These are phyloP conservation scores for Eristalinus sepulchralis DNA, from an alignment of 2,888 invertebrate species.

Conservation along the genomic window DNA sequence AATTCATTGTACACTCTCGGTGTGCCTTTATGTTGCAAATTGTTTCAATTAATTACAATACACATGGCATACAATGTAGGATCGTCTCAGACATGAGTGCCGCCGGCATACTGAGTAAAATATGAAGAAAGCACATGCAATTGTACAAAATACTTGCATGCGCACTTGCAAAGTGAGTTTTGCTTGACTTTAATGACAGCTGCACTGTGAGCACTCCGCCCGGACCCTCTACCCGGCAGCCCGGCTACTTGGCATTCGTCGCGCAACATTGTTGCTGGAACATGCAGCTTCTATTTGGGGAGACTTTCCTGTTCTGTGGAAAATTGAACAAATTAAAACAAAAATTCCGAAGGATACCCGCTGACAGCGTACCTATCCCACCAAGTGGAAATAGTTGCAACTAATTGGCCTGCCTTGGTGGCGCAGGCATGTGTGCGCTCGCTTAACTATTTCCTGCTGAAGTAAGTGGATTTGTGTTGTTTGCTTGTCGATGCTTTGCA, in stretches of 20 bases:
- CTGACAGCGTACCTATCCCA: slow-evolving; percentile 10
- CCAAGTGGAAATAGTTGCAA: slow-evolving; percentile 46
- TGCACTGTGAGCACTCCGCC: slow-evolving; percentile 58
- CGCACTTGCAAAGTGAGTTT: slow-evolving; percentile 38
- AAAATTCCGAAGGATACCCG: slow-evolving; percentile 14
- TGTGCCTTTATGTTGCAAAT: slow-evolving; percentile 33
- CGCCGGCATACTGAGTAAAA: slow-evolving; percentile 35
- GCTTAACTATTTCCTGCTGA: slow-evolving; percentile 4
- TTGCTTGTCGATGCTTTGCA: slow-evolving; percentile 15
- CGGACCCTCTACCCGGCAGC: not conserved
- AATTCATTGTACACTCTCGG: slow-evolving; percentile 40
- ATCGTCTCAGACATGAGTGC: not conserved
- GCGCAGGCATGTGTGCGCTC: not conserved
- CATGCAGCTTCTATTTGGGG: slow-evolving; percentile 20
- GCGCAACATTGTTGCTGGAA: slow-evolving; percentile 31
- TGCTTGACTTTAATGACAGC: slow-evolving; percentile 61
- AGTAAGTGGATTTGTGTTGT: not conserved
- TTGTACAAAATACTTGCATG: slow-evolving; percentile 56
- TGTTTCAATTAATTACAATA: slow-evolving; percentile 68
- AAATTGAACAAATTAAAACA: slow-evolving; percentile 30
- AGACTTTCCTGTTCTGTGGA: not conserved
- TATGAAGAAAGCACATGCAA: slow-evolving; percentile 67
- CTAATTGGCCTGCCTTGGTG: slow-evolving; percentile 10
- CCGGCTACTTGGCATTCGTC: not conserved
- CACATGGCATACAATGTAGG: slow-evolving; percentile 54